Base-by-base conservation (phyloP, 2,888 invertebrate genomes). In the Amblyjoppa proteus region DNA sequence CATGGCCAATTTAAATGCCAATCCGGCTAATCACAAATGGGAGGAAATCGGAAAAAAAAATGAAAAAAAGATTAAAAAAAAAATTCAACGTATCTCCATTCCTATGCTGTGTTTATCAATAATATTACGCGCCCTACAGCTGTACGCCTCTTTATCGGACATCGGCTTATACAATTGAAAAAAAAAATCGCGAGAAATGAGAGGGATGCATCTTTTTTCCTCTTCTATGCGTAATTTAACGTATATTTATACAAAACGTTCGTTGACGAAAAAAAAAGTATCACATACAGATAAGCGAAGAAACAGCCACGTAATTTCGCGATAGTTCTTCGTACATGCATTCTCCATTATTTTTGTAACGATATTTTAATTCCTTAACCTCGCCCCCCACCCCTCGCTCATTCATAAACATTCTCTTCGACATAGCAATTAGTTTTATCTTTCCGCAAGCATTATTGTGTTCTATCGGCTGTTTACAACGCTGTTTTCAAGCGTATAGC, bases 391-490 rank as follows among this genome's bases (percentile, higher is more conserved):
- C 38, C n/a, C 11, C 28, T 28, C 20, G 34, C 51, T 28, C 51
- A 83, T 85, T 87, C 84, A 74, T 87, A 88, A 71, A 88, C 85
- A 88, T 87, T 83, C 80, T 87, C 81, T 83, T 77, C 66, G 38
- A 81, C 74, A 70, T 56, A 74, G 28, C n/a, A 80, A 75, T 73
- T 69, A 68, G 86, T 88, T 88, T 74, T 82, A 87, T 71, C 64
- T 86, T 87, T 88, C 85, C 87, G 88, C 86, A 89, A 91, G 89
- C 90, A 90, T 90, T 88, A 89, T 90, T 64, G 90, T 90, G 92
- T 91, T 91, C 90, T 89, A 90, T 90, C 90, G 90, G 89, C 89
- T 91, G 91, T 90, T 90, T 88, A 81, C 84, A 79, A 89, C 88
- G 89, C 88, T 49, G 45, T 88, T 89, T 82, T 80, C 79, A 82